Evolutionary conservation across 2,797 vertebrate species (phyloP), one percentile per base, ranked within the genome.

Genomic region (Iguana delicatissima): DNA sequence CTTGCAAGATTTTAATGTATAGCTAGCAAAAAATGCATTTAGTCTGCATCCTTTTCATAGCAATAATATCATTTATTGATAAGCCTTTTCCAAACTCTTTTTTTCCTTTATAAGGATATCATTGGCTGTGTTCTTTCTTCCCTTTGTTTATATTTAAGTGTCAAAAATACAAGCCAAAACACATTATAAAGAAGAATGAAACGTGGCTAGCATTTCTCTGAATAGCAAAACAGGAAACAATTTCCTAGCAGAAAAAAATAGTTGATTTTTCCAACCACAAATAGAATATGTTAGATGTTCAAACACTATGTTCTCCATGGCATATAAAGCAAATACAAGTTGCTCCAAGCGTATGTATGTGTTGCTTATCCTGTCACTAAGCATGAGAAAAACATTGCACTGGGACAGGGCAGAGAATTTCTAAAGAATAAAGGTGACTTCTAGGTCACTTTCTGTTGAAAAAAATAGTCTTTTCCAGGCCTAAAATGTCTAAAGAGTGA

Each of bases 21-120:
- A 95, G 90, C 85, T 95, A 92, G 59, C 84, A 94, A 91, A 97
- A 97, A 96, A 96, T 29, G 26, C 93, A 95, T 96, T 95, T 96
- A 93, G 84, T 93, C 42, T 82, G 89, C 89, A 95, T 81, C 77
- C 29, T 95, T 93, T 93, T 95, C 85, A 93, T 90, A 90, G 92
- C 64, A 95, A 96, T 84, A 94, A n/a, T 95, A 96, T 95, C 93
- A 97, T 95, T 97, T 97, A 97, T 95, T 93, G 96, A 97, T 95
- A 95, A 94, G 80, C 24, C 0, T 93, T 96, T 93, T 93, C 88
- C 87, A 86, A 85, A 32, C 92, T 59, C 57, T 84, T 38, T 50
- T 38, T 67, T 93, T 35, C 8, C 29, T 52, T 69, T 91, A 92
- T 93, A 93, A 93, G 90, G 22, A 92, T 95, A 52, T 62, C 80